Percentiles rank a stretch among this genome's conserved stretches.
Evolutionary conservation across 2,113 vertebrate species (phyloP).

Genomic region (Aegotheles bennettii): DNA sequence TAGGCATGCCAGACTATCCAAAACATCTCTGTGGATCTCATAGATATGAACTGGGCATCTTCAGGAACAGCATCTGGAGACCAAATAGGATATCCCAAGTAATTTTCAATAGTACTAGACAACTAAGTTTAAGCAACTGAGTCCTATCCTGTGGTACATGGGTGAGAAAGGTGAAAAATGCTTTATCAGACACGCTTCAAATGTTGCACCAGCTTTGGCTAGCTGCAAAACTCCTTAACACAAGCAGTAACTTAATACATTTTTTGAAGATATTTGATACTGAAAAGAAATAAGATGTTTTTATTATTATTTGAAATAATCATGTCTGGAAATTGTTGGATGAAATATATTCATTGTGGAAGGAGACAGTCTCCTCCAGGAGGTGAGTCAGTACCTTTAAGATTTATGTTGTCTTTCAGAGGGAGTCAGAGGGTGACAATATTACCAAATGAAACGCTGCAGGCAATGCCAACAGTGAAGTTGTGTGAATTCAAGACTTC

Average conservation of each 20-base stretch:
- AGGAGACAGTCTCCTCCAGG: not conserved
- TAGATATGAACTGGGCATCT: not conserved
- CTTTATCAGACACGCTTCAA: not conserved
- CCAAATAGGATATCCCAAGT: not conserved
- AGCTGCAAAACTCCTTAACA: not conserved
- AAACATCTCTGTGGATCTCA: not conserved
- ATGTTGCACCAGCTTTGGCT: not conserved
- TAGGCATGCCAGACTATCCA: not conserved
- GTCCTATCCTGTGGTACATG: not conserved
- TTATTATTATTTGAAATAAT: not conserved
- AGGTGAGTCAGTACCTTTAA: not conserved
- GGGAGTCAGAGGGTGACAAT: not conserved
- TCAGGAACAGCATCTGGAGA: not conserved
- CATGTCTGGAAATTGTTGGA: not conserved
- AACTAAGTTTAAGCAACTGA: not conserved
- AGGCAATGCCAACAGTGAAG: not conserved
- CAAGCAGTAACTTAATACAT: not conserved
- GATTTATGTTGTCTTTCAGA: not conserved
- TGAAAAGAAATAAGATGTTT: not conserved
- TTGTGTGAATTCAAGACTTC: not conserved
- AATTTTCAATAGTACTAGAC: not conserved
- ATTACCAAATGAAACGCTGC: not conserved
- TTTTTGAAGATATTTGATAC: not conserved
- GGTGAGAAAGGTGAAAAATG: not conserved
- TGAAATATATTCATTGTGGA: not conserved